Percentiles rank a stretch among this genome's conserved stretches.
Evolutionary conservation across 2,888 invertebrate genomes (phyloP).

Genomic region (Ichneumon xanthorius): DNA sequence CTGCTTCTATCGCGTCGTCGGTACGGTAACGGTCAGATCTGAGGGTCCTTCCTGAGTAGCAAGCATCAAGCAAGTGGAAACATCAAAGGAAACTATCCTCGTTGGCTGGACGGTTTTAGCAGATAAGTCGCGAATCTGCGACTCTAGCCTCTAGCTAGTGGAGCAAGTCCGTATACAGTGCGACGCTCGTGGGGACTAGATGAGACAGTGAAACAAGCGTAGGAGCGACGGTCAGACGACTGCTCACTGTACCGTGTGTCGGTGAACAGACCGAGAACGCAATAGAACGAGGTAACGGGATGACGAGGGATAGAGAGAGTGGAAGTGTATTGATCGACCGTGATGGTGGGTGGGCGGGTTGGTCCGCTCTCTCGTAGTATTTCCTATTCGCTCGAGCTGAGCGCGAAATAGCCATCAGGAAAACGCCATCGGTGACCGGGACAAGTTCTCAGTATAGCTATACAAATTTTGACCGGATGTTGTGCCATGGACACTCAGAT

Average conservation of each 20-base stretch:
- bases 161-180: slow-evolving; percentile 16
- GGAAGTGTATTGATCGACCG: slow-evolving; percentile 83
- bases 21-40: slow-evolving; percentile 12
- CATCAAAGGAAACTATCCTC: neutral
- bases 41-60: slow-evolving; percentile 16
- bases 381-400: slow-evolving; percentile 50
- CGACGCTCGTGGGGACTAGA: slow-evolving; percentile 1
- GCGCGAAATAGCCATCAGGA: slow-evolving; percentile 42
- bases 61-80: neutral
- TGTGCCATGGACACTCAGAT: neutral
- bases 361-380: slow-evolving; percentile 69
- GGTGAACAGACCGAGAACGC: slow-evolving; percentile 58
- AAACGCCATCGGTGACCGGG: slow-evolving; percentile 20
- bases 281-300: slow-evolving; percentile 61
- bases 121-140: neutral
- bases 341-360: slow-evolving; percentile 76
- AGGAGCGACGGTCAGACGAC: slow-evolving; percentile 53
- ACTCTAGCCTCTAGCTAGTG: slow-evolving; percentile 5
- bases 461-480: slow-evolving; percentile 55
- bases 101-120: neutral
- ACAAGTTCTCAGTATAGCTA: slow-evolving; percentile 40
- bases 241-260: slow-evolving; percentile 59
- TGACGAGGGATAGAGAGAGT: slow-evolving; percentile 66
- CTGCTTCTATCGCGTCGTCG: neutral
- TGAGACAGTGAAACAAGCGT: slow-evolving; percentile 7